Evolutionary conservation across 2,888 invertebrate genomes (phyloP).

Genomic region (Tenodera sinensis): DNA sequence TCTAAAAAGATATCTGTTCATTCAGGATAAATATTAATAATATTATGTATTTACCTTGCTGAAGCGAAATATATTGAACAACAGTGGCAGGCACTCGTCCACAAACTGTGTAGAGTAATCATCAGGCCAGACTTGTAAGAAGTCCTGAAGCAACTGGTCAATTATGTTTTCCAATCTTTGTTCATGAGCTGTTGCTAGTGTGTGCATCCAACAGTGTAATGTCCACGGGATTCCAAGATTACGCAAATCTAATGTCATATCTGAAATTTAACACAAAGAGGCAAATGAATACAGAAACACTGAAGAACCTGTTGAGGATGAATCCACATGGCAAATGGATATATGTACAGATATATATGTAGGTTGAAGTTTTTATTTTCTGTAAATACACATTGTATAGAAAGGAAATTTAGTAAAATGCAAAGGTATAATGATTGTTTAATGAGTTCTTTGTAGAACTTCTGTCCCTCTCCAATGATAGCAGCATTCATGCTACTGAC

Average conservation of each 20-base stretch:
- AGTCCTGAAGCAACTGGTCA: conserved; percentile 84
- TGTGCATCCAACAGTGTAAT: conserved; percentile 88
- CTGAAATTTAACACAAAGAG: conserved; percentile 44
- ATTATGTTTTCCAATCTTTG: conserved; percentile 78
- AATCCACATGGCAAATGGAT: not conserved
- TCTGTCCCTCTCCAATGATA: too few species aligned
- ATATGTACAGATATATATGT: too few species aligned
- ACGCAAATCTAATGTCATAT: conserved; percentile 83
- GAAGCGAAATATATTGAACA: conserved; percentile 85
- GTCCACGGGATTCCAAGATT: conserved; percentile 88
- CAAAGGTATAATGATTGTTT: too few species aligned
- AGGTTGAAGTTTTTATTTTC: too few species aligned
- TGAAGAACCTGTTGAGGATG: not conserved
- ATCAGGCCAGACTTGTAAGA: conserved; percentile 84
- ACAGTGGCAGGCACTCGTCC: conserved; percentile 81
- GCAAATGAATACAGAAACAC: not conserved
- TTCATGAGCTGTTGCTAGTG: conserved; percentile 81
- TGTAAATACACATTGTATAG: too few species aligned
- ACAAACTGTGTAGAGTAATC: conserved; percentile 87
- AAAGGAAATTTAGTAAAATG: too few species aligned
- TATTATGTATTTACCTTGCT: conserved; percentile 63
- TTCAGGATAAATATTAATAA: too few species aligned
- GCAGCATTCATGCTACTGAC: too few species aligned
- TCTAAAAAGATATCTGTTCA: too few species aligned
- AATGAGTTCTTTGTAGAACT: too few species aligned